Percentiles rank a stretch among this genome's conserved stretches.
Conservation (phyloP, 2,113 vertebrate genomes). For the Mellivora capensis region DNA sequence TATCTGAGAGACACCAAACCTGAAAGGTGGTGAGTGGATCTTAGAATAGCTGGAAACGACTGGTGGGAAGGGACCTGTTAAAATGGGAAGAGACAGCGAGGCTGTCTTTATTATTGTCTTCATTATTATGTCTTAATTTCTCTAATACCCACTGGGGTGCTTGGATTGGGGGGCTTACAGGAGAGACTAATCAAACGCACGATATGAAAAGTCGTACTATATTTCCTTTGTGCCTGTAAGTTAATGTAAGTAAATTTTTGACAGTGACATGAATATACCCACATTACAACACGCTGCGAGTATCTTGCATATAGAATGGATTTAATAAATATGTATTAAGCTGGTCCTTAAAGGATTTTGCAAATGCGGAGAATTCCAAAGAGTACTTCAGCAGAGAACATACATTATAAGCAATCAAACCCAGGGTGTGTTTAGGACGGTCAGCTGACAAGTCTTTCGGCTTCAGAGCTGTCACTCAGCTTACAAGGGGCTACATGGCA, state of each 20-base stretch:
- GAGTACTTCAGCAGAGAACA: neutral
- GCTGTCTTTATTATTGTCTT: no score
- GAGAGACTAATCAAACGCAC: neutral
- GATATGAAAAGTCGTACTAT: neutral
- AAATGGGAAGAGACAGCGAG: neutral
- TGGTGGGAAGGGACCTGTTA: neutral
- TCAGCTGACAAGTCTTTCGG: neutral
- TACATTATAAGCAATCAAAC: neutral
- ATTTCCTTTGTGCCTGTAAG: neutral
- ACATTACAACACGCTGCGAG: neutral
- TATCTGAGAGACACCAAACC: neutral
- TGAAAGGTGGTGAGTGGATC: neutral
- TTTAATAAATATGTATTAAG: slow-evolving; percentile 41
- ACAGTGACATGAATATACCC: neutral
- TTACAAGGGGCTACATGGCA: rapidly evolving
- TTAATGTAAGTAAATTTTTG: slow-evolving; percentile 28
- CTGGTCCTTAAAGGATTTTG: neutral
- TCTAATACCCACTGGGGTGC: neutral
- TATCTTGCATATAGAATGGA: neutral
- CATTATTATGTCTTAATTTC: neutral
- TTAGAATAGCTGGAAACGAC: neutral
- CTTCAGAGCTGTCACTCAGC: neutral
- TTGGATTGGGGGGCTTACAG: neutral
- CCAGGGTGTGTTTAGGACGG: neutral
- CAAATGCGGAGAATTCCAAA: neutral